phyloP scores from a whole-genome alignment of 2,888 invertebrate species.

The Temnothorax ravouxi region DNA sequence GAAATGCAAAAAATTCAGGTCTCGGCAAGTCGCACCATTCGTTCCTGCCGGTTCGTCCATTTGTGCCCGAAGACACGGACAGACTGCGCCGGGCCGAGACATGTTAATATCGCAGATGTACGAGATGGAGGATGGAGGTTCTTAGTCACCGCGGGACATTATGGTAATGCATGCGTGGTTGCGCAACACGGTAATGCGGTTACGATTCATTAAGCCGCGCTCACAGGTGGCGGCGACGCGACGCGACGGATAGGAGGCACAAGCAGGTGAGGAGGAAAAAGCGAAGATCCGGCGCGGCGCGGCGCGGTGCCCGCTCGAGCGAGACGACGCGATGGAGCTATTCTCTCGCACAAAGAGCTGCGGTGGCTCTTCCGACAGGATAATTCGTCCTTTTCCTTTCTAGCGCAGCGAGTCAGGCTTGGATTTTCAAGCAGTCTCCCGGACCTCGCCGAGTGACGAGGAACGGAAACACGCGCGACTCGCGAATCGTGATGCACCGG shows the following conservation, averaged over 20 bases:
- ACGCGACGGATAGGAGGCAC: not conserved
- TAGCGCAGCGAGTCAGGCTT: slow-evolving; percentile 50
- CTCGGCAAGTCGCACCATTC: not conserved
- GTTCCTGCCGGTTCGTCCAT: slow-evolving; percentile 22
- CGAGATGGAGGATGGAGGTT: slow-evolving; percentile 64
- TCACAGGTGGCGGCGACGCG: slow-evolving; percentile 69
- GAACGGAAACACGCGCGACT: slow-evolving; percentile 58
- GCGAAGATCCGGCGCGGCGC: slow-evolving; percentile 49
- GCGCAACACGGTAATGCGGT: slow-evolving; percentile 72
- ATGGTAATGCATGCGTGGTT: slow-evolving; percentile 75
- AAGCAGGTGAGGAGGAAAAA: slow-evolving; percentile 41
- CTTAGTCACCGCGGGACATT: slow-evolving; percentile 69
- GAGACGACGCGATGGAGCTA: slow-evolving; percentile 68
- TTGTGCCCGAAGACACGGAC: slow-evolving; percentile 19
- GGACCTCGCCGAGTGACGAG: slow-evolving; percentile 56
- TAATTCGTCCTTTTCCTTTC: slow-evolving; percentile 75
- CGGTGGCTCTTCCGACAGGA: slow-evolving; percentile 71
- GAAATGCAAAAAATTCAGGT: not conserved
- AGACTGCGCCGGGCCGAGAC: slow-evolving; percentile 28
- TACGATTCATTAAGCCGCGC: slow-evolving; percentile 77
- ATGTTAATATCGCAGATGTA: slow-evolving; percentile 57
- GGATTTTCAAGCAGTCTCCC: slow-evolving; percentile 67
- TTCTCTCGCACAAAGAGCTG: slow-evolving; percentile 22
- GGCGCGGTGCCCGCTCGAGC: slow-evolving; percentile 61
- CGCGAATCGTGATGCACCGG: slow-evolving; percentile 69